Percentiles rank a stretch among this genome's conserved stretches.
Evolutionary conservation across 2,113 vertebrate genomes (phyloP).

Genomic region (Paratilapia polleni): DNA sequence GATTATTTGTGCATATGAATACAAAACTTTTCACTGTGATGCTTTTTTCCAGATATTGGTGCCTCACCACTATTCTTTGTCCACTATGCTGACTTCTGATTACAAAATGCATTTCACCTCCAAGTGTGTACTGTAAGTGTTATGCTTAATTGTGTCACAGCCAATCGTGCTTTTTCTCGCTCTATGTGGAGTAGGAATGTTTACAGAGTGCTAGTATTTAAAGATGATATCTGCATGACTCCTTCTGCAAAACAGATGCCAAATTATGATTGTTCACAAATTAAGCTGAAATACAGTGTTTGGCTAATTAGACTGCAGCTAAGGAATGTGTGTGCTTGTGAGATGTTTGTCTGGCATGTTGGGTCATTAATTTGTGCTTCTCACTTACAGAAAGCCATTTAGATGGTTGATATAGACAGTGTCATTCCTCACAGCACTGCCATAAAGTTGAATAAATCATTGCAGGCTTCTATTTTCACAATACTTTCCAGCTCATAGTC

Average conservation of each 20-base stretch:
- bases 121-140: not conserved
- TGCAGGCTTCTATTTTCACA: too few species aligned
- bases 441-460: not conserved
- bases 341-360: not conserved
- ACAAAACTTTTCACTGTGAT: not conserved
- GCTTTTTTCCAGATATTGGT: not conserved
- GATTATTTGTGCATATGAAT: not conserved
- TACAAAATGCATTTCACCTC: not conserved
- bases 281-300: not conserved
- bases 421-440: not conserved
- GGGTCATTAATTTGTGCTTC: rapidly evolving
- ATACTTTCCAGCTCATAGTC: too few species aligned
- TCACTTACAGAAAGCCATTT: too few species aligned
- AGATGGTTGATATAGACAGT: not conserved
- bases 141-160: not conserved
- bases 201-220: not conserved
- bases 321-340: rapidly evolving
- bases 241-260: not conserved
- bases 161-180: not conserved
- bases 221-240: not conserved
- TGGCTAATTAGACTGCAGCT: not conserved
- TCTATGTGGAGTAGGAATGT: not conserved
- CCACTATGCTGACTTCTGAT: not conserved
- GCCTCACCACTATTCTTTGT: not conserved
- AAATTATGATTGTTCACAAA: not conserved